Conservation (phyloP, 2,888 invertebrate genomes). For the Oscheius sp. region DNA sequence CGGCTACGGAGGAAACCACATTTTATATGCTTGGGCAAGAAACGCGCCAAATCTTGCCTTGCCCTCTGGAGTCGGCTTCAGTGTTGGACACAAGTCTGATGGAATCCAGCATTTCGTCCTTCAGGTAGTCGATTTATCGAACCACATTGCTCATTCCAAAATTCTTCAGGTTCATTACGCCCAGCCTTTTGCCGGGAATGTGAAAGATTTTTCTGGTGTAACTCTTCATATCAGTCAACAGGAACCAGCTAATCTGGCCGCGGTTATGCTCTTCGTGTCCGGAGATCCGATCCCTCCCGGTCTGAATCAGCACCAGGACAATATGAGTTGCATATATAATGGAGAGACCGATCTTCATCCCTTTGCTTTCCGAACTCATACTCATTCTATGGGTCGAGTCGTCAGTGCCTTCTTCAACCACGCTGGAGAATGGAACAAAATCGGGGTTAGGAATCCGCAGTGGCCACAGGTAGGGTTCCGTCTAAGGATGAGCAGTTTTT, state of each 20-base stretch:
- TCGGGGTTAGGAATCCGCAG: constrained; percentile 79
- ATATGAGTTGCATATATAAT: constrained; percentile 76
- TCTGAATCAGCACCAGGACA: constrained; percentile 69
- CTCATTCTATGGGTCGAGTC: constrained; percentile 76
- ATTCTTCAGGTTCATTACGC: constrained; percentile 67
- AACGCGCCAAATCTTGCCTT: constrained; percentile 78
- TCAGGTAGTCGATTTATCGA: constrained; percentile 72
- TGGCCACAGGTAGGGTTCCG: constrained; percentile 77
- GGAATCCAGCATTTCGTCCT: constrained; percentile 77
- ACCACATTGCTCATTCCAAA: neutral
- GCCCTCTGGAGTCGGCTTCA: constrained; percentile 78
- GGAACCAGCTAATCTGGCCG: constrained; percentile 71
- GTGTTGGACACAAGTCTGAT: constrained; percentile 76
- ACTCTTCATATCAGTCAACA: constrained; percentile 70
- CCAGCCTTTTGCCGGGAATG: constrained; percentile 72
- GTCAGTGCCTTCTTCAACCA: constrained; percentile 75
- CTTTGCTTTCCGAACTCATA: constrained; percentile 76
- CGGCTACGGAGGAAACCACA: constrained; percentile 72
- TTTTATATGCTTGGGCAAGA: constrained; percentile 79
- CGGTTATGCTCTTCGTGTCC: constrained; percentile 74
- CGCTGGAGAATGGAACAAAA: constrained; percentile 70
- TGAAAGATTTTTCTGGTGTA: constrained; percentile 75
- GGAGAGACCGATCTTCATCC: constrained; percentile 52
- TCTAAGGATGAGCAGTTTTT: neutral
- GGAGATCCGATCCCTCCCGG: constrained; percentile 73